These are phyloP conservation scores for Hycleus phaleratus DNA, from an alignment of 1,140 invertebrate species.

Conservation along the genomic window DNA sequence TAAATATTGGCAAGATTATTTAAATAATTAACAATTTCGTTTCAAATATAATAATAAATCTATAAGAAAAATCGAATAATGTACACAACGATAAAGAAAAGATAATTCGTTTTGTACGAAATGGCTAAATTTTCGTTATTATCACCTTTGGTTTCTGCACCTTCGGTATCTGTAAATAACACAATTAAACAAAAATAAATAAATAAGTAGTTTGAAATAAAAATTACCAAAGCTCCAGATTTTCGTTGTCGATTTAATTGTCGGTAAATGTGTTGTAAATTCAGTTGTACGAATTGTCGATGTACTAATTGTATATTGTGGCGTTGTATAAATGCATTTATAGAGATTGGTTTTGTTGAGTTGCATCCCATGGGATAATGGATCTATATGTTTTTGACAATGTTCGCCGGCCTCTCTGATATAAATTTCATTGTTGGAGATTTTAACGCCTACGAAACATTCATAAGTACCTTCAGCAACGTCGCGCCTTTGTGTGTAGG, in stretches of 20 bases:
- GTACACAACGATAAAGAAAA: slow-evolving; percentile 2
- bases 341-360: slow-evolving; percentile 35
- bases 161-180: slow-evolving; percentile 6
- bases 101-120: not conserved
- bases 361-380: slow-evolving; percentile 56
- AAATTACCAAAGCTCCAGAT: slow-evolving; percentile 8
- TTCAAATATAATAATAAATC: too few species aligned
- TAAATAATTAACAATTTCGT: slow-evolving; percentile 2
- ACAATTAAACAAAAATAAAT: not conserved
- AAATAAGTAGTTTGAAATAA: not conserved
- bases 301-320: not conserved
- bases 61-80: not conserved
- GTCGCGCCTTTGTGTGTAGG: slow-evolving; percentile 61
- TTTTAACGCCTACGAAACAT: slow-evolving; percentile 64
- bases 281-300: slow-evolving; percentile 1
- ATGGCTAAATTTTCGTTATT: slow-evolving; percentile 6
- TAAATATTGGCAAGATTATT: slow-evolving; percentile 13
- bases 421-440: slow-evolving; percentile 50
- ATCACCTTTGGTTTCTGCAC: slow-evolving; percentile 9
- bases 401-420: slow-evolving; percentile 65
- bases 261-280: slow-evolving; percentile 1
- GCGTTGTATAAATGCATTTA: slow-evolving; percentile 8
- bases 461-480: slow-evolving; percentile 53
- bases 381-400: slow-evolving; percentile 57
- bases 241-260: slow-evolving; percentile 5